Evolutionary conservation across 1,140 invertebrate genomes (phyloP).

Genomic region (Trichonephila clavata): DNA sequence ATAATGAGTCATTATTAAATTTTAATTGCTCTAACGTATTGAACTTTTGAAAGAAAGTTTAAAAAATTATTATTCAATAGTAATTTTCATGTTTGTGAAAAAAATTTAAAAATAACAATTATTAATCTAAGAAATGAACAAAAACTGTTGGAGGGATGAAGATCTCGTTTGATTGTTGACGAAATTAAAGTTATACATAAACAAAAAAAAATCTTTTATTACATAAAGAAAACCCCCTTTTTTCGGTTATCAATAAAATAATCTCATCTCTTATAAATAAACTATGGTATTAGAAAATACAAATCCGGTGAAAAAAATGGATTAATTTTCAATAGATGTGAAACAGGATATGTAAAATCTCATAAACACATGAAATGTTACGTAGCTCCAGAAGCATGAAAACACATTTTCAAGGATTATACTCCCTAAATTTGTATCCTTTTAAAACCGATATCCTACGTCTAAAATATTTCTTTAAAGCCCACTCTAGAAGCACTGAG

Average conservation of each 20-base stretch:
- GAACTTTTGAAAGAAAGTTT: no score
- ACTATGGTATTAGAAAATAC: no score
- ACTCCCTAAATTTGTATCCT: not conserved
- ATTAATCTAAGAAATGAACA: no score
- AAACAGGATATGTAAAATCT: conserved; percentile 6
- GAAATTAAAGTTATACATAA: not conserved
- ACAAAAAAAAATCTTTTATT: not conserved
- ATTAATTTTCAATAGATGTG: not conserved
- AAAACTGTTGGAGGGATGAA: not conserved
- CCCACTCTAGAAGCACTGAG: not conserved
- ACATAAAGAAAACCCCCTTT: not conserved
- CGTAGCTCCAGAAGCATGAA: not conserved
- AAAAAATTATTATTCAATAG: no score
- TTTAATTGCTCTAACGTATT: no score
- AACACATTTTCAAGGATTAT: conserved; percentile 11
- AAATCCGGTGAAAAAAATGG: no score
- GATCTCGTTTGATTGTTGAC: not conserved
- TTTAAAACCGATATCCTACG: not conserved
- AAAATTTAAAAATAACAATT: no score
- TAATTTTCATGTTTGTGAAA: no score
- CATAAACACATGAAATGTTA: not conserved
- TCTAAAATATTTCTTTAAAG: conserved; percentile 22
- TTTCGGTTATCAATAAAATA: no score
- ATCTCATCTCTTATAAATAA: no score
- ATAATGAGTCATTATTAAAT: no score